phyloP scores from a whole-genome alignment of 2,888 invertebrate species.

The Antitype chi region DNA sequence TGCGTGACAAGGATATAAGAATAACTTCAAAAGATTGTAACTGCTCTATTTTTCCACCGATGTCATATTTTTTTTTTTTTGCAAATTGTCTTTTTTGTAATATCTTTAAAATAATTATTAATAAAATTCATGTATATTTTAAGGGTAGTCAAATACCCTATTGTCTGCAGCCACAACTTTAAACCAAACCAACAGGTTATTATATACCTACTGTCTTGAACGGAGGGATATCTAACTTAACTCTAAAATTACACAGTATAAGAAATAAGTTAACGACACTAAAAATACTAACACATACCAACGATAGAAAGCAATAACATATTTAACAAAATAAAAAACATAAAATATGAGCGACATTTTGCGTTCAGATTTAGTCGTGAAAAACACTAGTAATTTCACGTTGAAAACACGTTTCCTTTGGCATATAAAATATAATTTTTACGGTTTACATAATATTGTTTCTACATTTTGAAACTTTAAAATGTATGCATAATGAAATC shows the following conservation, averaged over 20 bases:
- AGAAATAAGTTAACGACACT: neutral
- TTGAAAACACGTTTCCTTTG: neutral
- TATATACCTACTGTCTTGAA: neutral
- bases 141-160: no score
- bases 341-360: neutral
- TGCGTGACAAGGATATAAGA: no score
- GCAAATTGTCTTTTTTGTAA: no score
- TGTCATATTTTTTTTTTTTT: no score
- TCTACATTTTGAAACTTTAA: neutral
- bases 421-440: slow-evolving; percentile 18
- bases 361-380: neutral
- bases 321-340: neutral
- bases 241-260: neutral
- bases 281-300: neutral
- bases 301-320: neutral
- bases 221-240: neutral
- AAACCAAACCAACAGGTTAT: neutral
- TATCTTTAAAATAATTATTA: no score
- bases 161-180: neutral
- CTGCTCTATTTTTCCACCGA: no score
- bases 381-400: slow-evolving; percentile 18
- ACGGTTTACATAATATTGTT: neutral
- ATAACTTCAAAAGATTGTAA: no score
- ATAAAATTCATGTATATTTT: no score
- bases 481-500: slow-evolving; percentile 8